Evolutionary conservation across 2,113 vertebrate species (phyloP), one percentile per base, ranked within the genome.

Genomic region (Larimichthys crocea): DNA sequence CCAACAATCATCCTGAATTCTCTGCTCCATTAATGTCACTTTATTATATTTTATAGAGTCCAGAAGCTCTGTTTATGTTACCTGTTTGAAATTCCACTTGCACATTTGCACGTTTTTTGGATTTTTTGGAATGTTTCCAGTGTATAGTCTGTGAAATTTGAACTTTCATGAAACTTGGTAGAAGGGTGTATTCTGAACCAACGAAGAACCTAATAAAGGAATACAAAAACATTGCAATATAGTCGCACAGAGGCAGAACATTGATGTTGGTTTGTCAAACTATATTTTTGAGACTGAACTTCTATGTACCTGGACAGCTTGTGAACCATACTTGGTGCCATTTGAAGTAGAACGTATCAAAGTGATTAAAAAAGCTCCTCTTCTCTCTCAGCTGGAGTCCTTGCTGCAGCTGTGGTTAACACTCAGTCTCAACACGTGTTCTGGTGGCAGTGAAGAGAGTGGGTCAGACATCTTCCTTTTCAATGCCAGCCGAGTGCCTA

Each of bases 371-470:
- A 26, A 12, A 10, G n/a, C 4, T 0, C 4, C 46, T 76, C 14
- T 76, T 57, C 53, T 70, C 24, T 17, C 22, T 74, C 79, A 99
- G 98, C 94, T 99, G 93, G 98, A 99, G 92, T 99, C 98, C 7
- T 94, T 99, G 69, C 95, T 99, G 78, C 98, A 99, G 82, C 95
- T 99, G 60, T 99, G 98, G 98, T 95, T 99, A 87, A 99, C 98
- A 31, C 96, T 99, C 92, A 99, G 98, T 90, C 95, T 99, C 75
- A 99, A 98, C 95, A 98, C 98, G 8, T 96, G 94, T 78, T 96
- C 97, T 8, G 93, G 91, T 50, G 95, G 95, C 83, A 96, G 92
- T 35, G 99, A 99, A 84, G 98, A 99, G 40, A 96, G 87, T n/a
- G 96, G 97, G 50, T 93, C 96, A 17, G 98, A 99, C 90, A 95